A percentile compares a stretch with the other conserved stretches of the same genome.
Conservation (phyloP, 2,113 vertebrate genomes). For the Stomatorhinus ivindoensis region DNA sequence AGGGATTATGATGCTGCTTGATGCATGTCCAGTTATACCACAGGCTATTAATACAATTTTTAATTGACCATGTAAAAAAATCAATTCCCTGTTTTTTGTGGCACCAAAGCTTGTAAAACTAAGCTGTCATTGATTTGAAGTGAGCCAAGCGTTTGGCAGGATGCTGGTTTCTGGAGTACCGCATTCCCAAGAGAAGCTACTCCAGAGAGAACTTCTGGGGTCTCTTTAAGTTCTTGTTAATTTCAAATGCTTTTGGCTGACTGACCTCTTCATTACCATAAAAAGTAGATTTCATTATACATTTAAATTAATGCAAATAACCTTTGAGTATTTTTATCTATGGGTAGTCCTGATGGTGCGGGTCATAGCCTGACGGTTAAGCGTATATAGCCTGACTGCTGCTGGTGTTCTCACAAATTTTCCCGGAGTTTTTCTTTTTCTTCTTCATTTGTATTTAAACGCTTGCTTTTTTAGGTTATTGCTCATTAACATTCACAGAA, state of each 20-base stretch:
- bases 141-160: neutral
- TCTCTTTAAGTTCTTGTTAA: neutral
- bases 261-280: conserved; percentile 14
- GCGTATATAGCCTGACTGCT: neutral
- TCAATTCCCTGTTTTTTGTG: conserved; percentile 2
- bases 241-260: neutral
- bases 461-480: neutral
- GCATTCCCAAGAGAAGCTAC: neutral
- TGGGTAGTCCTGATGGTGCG: neutral
- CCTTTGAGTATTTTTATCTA: neutral
- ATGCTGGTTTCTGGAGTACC: too few species aligned
- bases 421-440: neutral
- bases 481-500: neutral
- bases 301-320: conserved; percentile 14
- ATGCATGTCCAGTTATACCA: neutral
- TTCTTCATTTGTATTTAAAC: neutral
- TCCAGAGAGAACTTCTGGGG: neutral
- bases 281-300: conserved; percentile 12
- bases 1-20: neutral
- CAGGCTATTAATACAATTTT: neutral
- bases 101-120: neutral
- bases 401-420: neutral
- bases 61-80: neutral
- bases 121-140: neutral
- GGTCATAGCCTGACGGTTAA: neutral